Conservation (phyloP, 2,113 vertebrate genomes). For the Eulemur macaco region DNA sequence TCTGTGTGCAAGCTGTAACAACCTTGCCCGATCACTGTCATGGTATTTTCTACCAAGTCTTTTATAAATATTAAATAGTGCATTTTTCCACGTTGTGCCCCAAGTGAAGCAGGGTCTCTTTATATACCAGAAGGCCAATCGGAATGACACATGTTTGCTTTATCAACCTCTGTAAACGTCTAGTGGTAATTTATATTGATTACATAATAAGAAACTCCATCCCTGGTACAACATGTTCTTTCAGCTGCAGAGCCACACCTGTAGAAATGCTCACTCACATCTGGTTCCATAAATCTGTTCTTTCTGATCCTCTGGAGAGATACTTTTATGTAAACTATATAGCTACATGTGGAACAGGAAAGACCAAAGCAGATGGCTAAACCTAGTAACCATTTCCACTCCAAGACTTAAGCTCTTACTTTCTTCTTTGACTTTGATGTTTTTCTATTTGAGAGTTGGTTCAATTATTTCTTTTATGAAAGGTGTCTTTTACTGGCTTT, state of each 20-base stretch:
- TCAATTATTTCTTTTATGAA: background rate
- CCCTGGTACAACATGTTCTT: slow-evolving; percentile 72
- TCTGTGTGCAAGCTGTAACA: background rate
- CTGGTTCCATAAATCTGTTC: slow-evolving; percentile 79
- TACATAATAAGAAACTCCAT: slow-evolving; percentile 79
- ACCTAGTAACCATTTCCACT: slow-evolving; percentile 59
- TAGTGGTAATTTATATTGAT: slow-evolving; percentile 79
- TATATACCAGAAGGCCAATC: slow-evolving; percentile 54
- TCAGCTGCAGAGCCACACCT: slow-evolving; percentile 76
- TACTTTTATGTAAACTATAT: slow-evolving; percentile 74
- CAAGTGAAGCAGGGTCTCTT: slow-evolving; percentile 48
- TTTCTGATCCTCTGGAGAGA: slow-evolving; percentile 75
- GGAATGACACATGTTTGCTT: slow-evolving; percentile 76
- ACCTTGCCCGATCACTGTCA: background rate
- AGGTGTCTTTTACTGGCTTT: background rate
- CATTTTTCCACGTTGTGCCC: slow-evolving; percentile 46
- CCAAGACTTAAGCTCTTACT: background rate
- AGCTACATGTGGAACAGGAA: slow-evolving; percentile 67
- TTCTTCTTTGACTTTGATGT: slow-evolving; percentile 55
- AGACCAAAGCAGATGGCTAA: slow-evolving; percentile 72
- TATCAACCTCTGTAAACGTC: slow-evolving; percentile 77
- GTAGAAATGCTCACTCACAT: slow-evolving; percentile 73
- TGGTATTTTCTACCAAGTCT: slow-evolving; percentile 37
- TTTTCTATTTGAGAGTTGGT: background rate
- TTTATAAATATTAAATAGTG: slow-evolving; percentile 53